Evolutionary conservation across 2,888 invertebrate genomes (phyloP).

Genomic region (Latheticus oryzae): DNA sequence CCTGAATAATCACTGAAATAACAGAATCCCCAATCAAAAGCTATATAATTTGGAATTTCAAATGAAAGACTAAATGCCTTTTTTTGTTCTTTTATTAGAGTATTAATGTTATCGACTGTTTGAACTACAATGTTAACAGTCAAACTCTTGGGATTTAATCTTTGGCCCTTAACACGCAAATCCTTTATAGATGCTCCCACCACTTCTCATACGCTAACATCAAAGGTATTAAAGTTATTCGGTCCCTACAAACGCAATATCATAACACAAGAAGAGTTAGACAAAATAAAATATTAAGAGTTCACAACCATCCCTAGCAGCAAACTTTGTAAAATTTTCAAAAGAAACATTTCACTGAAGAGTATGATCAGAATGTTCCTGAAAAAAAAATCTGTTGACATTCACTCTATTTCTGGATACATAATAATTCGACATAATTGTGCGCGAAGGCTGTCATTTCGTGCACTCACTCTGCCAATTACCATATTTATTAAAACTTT

Average conservation of each 20-base stretch:
- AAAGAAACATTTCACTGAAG: slow-evolving; percentile 16
- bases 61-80: neutral
- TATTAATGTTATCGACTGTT: slow-evolving; percentile 22
- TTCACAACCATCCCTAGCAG: slow-evolving; percentile 22
- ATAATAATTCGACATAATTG: neutral
- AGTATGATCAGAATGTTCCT: slow-evolving; percentile 15
- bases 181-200: slow-evolving; percentile 23
- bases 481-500: slow-evolving; percentile 38
- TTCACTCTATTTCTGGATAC: neutral
- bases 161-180: slow-evolving; percentile 16
- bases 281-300: slow-evolving; percentile 30
- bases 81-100: slow-evolving; percentile 22
- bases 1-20: no score
- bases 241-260: slow-evolving; percentile 30
- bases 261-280: slow-evolving; percentile 26
- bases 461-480: slow-evolving; percentile 18
- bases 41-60: no score
- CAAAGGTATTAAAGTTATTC: slow-evolving; percentile 33
- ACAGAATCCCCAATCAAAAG: no score
- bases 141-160: slow-evolving; percentile 25
- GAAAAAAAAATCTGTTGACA: slow-evolving; percentile 11
- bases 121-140: slow-evolving; percentile 25
- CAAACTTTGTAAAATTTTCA: slow-evolving; percentile 21
- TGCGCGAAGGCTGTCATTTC: slow-evolving; percentile 8
- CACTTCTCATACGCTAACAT: slow-evolving; percentile 18